A percentile compares a stretch with the other conserved stretches of the same genome.
Evolutionary conservation across 1,140 invertebrate species (phyloP).

Genomic region (Halictus rubicundus): DNA sequence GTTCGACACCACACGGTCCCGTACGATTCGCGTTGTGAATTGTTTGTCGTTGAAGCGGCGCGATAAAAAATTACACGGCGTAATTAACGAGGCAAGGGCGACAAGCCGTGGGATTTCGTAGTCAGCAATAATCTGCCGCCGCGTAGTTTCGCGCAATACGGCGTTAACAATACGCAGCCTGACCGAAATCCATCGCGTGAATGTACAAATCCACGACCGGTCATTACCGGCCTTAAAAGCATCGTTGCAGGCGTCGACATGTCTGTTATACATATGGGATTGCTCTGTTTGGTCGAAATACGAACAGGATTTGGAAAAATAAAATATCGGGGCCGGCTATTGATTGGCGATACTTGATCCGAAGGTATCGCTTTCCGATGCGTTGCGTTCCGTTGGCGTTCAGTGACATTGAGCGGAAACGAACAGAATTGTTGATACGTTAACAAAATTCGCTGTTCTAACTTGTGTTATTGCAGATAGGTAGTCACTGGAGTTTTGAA

Average conservation of each 20-base stretch:
- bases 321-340: neutral
- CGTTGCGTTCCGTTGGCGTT: too few species aligned
- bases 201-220: constrained; percentile 57
- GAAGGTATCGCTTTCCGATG: too few species aligned
- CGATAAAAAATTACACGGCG: constrained; percentile 30
- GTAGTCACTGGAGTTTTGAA: too few species aligned
- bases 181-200: constrained; percentile 49
- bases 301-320: neutral
- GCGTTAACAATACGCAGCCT: constrained; percentile 19
- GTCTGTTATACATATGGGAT: neutral
- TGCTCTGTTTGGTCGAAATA: neutral
- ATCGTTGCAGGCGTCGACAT: neutral
- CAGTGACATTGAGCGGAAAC: too few species aligned
- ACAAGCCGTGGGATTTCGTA: constrained; percentile 40
- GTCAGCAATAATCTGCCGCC: neutral
- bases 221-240: constrained; percentile 50
- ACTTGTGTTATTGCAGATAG: too few species aligned
- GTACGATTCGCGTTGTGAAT: neutral
- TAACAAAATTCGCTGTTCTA: too few species aligned
- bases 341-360: too few species aligned
- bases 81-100: constrained; percentile 42
- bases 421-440: too few species aligned
- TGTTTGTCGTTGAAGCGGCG: neutral
- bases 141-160: constrained; percentile 33
- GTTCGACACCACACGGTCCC: too few species aligned